A percentile compares a stretch with the other conserved stretches of the same genome.
Conservation (phyloP, 2,113 vertebrate species). For the Strix aluco region DNA sequence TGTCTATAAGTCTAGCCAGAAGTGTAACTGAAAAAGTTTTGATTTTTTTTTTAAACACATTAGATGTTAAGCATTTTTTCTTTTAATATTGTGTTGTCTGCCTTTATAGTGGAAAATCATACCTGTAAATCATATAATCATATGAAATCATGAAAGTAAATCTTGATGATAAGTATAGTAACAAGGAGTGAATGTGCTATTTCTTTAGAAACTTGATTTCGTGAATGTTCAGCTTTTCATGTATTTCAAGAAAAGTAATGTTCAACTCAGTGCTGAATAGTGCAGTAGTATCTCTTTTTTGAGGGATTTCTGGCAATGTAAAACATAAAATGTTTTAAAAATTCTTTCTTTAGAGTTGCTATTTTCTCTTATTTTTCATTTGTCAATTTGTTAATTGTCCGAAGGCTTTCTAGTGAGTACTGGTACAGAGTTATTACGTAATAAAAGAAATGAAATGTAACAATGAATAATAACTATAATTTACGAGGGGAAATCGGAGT, state of each 20-base stretch:
- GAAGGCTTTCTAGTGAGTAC: background rate
- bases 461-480: background rate
- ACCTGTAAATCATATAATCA: background rate
- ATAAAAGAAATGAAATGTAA: background rate
- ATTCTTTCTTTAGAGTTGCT: background rate
- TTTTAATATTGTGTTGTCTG: background rate
- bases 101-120: background rate
- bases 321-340: background rate
- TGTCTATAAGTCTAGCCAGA: background rate
- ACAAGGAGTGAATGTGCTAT: background rate
- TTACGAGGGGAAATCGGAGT: rapidly evolving
- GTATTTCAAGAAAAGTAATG: background rate
- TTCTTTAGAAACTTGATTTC: background rate
- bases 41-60: background rate
- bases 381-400: background rate
- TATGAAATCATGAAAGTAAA: background rate
- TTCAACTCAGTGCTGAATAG: background rate
- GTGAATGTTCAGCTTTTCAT: background rate
- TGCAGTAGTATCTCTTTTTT: background rate
- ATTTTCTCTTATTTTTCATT: background rate
- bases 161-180: background rate
- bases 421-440: background rate
- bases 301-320: background rate
- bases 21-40: background rate
- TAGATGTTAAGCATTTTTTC: background rate